These are phyloP conservation scores for Eurytoma adleriae DNA, from an alignment of 2,888 invertebrate species.

Conservation along the genomic window DNA sequence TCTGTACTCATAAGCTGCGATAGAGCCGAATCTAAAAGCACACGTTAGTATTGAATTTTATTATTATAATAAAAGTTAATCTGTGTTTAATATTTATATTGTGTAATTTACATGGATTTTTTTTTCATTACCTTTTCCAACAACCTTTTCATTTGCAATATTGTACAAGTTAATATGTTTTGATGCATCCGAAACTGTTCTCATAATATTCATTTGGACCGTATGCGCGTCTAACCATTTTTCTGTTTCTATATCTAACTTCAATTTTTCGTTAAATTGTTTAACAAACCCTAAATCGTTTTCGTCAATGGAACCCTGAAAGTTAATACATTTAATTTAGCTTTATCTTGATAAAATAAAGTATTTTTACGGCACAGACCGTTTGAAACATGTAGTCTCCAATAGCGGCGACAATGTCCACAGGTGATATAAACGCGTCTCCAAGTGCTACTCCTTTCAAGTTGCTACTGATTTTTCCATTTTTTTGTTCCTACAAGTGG, in stretches of 20 bases:
- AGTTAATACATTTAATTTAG: not conserved
- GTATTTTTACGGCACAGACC: constrained; percentile 73
- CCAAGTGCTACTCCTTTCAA: constrained; percentile 89
- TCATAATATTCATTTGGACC: constrained; percentile 82
- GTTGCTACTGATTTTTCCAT: constrained; percentile 81
- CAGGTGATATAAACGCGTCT: constrained; percentile 93
- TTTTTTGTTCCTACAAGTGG: constrained; percentile 8
- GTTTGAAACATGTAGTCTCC: constrained; percentile 86
- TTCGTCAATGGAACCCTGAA: constrained; percentile 83
- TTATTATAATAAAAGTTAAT: not conserved
- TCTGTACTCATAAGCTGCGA: not conserved
- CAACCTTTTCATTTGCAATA: constrained; percentile 79
- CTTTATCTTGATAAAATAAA: not conserved
- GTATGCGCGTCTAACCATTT: constrained; percentile 81
- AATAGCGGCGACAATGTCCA: constrained; percentile 90
- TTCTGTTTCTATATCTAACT: constrained; percentile 79
- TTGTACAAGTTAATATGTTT: constrained; percentile 88
- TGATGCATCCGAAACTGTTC: constrained; percentile 79
- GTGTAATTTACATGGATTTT: not conserved
- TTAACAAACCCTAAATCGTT: constrained; percentile 81
- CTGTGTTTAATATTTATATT: not conserved
- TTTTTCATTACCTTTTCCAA: not conserved
- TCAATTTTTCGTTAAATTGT: constrained; percentile 78
- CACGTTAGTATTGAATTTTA: no score
- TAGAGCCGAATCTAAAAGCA: not conserved